A percentile compares a stretch with the other conserved stretches of the same genome.
These are phyloP conservation scores for Drosophila cardini DNA, from an alignment of 1,140 invertebrate genomes.

Conservation along the genomic window DNA sequence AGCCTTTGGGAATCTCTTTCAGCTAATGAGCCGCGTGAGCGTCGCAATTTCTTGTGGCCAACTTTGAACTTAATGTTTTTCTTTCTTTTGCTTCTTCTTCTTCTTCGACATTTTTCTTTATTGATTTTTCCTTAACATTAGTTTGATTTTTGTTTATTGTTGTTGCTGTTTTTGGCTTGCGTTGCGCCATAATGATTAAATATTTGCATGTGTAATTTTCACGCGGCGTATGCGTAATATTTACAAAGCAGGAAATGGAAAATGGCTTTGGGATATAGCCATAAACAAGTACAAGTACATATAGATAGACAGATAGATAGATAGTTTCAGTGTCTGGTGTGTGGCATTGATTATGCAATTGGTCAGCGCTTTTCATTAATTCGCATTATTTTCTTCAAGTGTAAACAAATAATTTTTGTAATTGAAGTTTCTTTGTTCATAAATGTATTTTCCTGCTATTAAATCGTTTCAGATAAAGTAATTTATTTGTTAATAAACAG, in stretches of 20 bases:
- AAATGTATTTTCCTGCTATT: conserved; percentile 10
- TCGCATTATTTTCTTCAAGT: conserved; percentile 1
- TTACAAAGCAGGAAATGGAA: conserved; percentile 61
- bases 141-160: conserved; percentile 38
- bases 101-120: conserved; percentile 41
- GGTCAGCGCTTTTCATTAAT: neutral
- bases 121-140: conserved; percentile 44
- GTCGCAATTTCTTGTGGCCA: conserved; percentile 70
- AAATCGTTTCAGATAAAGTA: neutral
- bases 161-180: conserved; percentile 54
- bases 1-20: conserved; percentile 12
- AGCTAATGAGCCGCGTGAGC: conserved; percentile 62
- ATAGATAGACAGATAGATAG: neutral
- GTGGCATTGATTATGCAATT: conserved; percentile 31
- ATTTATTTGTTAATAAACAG: neutral
- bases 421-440: neutral
- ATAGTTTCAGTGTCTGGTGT: conserved; percentile 8
- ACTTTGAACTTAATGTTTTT: conserved; percentile 61
- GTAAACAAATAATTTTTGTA: conserved; percentile 34
- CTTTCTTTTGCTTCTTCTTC: neutral
- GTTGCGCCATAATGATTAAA: conserved; percentile 70
- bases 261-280: conserved; percentile 26
- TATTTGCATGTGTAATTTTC: conserved; percentile 72
- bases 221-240: conserved; percentile 74
- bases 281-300: no score